Evolutionary conservation across 2,888 invertebrate species (phyloP).

Genomic region (Orthonevra nobilis): DNA sequence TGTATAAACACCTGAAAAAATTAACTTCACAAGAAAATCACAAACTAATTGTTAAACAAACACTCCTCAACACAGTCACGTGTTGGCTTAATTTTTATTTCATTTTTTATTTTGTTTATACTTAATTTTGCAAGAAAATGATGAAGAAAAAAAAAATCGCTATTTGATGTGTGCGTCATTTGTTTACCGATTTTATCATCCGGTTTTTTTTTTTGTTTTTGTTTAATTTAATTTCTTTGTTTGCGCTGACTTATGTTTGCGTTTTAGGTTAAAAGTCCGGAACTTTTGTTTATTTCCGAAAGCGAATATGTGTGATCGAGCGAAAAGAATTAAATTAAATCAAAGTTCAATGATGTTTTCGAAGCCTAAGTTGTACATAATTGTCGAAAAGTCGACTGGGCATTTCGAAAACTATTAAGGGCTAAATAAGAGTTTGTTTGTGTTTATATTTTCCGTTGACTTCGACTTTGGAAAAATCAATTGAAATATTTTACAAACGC

Average conservation of each 20-base stretch:
- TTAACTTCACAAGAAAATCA: conserved; percentile 22
- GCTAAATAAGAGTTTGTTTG: too few species aligned
- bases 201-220: conserved; percentile 5
- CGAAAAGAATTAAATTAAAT: conserved; percentile 12
- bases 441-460: too few species aligned
- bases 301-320: conserved; percentile 1
- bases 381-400: too few species aligned
- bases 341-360: background rate
- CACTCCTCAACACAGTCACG: conserved; percentile 40
- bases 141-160: conserved; percentile 13
- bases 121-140: conserved; percentile 4
- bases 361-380: too few species aligned
- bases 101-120: conserved; percentile 2
- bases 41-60: conserved; percentile 44
- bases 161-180: conserved; percentile 39
- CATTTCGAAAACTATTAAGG: too few species aligned
- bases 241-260: conserved; percentile 1
- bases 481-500: too few species aligned
- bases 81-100: conserved; percentile 7
- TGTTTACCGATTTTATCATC: conserved; percentile 36
- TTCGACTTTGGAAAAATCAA: too few species aligned
- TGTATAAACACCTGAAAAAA: conserved; percentile 48
- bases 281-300: background rate
- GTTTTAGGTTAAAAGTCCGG: background rate
- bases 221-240: conserved; percentile 1